A percentile compares a stretch with the other conserved stretches of the same genome.
Conservation (phyloP, 1,140 invertebrate genomes). For the Ptiloglossa arizonensis region DNA sequence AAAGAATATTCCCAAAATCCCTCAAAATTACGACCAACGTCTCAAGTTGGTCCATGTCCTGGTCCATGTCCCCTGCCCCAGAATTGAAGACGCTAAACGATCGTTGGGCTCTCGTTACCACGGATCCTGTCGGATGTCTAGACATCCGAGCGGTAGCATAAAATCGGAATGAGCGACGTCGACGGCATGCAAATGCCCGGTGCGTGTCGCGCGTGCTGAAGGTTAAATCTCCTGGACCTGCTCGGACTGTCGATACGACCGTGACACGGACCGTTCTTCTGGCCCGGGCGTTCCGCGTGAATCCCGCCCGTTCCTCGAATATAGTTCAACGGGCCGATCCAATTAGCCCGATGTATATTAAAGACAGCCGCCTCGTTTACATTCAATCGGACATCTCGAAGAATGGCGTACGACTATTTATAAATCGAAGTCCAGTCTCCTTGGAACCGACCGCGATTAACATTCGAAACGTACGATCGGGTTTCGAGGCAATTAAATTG, state of each 20-base stretch:
- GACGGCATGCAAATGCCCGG: conserved; percentile 21
- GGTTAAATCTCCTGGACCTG: conserved; percentile 26
- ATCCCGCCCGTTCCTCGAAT: conserved; percentile 20
- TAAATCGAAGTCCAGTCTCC: neutral
- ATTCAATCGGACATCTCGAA: neutral
- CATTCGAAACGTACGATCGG: conserved; percentile 7
- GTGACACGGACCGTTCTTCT: conserved; percentile 10
- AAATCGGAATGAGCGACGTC: neutral
- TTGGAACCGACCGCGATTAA: conserved; percentile 25
- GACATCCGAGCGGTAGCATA: neutral
- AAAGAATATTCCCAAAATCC: no score
- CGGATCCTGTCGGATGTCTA: neutral
- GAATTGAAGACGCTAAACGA: neutral
- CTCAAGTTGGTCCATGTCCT: no score
- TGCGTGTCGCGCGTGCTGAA: conserved; percentile 13
- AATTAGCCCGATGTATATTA: conserved; percentile 23
- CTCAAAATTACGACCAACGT: no score
- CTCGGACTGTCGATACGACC: conserved; percentile 31
- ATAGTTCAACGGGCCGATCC: conserved; percentile 23
- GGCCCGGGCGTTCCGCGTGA: conserved; percentile 20
- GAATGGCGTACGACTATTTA: conserved; percentile 16
- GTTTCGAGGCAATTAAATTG: conserved; percentile 1
- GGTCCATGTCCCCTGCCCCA: no score
- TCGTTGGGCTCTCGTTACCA: no score
- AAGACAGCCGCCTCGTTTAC: conserved; percentile 33